Conservation (phyloP, 2,888 invertebrate genomes). For the Crematogaster levior region DNA sequence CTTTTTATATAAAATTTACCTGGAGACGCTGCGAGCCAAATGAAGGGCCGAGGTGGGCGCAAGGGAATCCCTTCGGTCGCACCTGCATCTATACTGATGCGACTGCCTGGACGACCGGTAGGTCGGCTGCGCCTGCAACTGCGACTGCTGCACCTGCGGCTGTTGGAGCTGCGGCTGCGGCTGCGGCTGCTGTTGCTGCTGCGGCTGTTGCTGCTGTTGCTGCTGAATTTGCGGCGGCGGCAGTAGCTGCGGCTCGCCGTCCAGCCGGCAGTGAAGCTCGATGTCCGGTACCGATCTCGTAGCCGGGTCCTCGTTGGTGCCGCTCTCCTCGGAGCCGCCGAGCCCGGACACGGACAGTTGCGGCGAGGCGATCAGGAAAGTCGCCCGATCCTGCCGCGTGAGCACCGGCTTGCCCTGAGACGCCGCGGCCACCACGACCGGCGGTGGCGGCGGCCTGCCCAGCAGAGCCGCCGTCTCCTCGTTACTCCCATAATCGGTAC, state of each 20-base stretch:
- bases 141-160: conserved; percentile 66
- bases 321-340: conserved; percentile 93
- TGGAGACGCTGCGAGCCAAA: conserved; percentile 94
- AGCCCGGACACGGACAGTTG: conserved; percentile 90
- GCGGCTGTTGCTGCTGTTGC: conserved; percentile 80
- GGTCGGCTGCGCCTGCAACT: conserved; percentile 72
- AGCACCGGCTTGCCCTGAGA: conserved; percentile 90
- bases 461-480: conserved; percentile 94
- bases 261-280: conserved; percentile 91
- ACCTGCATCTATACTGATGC: conserved; percentile 87
- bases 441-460: conserved; percentile 88
- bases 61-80: conserved; percentile 93
- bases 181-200: conserved; percentile 82
- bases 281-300: conserved; percentile 93
- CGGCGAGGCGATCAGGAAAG: conserved; percentile 90
- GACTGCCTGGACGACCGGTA: conserved; percentile 70
- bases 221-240: conserved; percentile 66
- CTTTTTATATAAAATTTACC: conserved; percentile 68
- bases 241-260: conserved; percentile 85
- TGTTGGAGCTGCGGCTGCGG: conserved; percentile 67
- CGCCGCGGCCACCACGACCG: conserved; percentile 82
- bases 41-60: conserved; percentile 91
- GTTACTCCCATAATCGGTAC: conserved; percentile 87
- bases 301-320: conserved; percentile 90
- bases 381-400: conserved; percentile 95